Conservation (phyloP, 2,888 invertebrate genomes). For the Hydropsyche betteni region DNA sequence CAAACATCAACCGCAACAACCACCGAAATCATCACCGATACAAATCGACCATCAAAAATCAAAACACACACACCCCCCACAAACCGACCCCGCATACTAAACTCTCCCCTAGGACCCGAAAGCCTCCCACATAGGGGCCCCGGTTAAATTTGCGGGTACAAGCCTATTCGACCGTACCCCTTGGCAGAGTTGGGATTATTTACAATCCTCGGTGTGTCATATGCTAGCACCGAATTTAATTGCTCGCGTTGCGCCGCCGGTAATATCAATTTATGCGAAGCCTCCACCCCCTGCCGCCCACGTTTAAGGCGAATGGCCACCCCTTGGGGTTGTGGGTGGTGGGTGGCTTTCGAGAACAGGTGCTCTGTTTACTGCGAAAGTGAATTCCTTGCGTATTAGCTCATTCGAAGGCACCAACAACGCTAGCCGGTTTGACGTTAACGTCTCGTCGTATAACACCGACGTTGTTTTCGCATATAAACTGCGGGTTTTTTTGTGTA, state of each 20-base stretch:
- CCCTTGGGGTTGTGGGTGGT: neutral
- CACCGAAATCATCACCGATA: neutral
- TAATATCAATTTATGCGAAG: slow-evolving; percentile 29
- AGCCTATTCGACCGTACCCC: slow-evolving; percentile 14
- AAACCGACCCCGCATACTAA: too few relatives aligned
- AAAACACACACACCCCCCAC: too few relatives aligned
- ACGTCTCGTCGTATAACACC: too few relatives aligned
- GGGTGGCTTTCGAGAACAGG: too few relatives aligned
- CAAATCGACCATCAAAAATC: neutral
- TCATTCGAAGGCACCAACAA: too few relatives aligned
- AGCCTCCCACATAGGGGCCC: neutral
- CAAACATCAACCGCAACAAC: too few relatives aligned
- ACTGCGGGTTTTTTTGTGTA: too few relatives aligned
- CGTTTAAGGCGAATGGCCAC: neutral
- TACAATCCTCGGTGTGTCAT: slow-evolving; percentile 29
- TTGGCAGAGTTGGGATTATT: slow-evolving; percentile 12
- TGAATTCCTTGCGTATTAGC: too few relatives aligned
- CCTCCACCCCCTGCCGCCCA: neutral
- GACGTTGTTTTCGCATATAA: too few relatives aligned
- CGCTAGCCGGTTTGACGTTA: too few relatives aligned
- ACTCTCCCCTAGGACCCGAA: neutral
- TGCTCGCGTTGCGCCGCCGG: slow-evolving; percentile 11
- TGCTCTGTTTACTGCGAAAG: too few relatives aligned
- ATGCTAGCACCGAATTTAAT: slow-evolving; percentile 27
- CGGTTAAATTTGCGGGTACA: slow-evolving; percentile 21